These are phyloP conservation scores for Aurelia sp. DNA, from an alignment of 30 jellyfish, hydroid and myxozoan genomes.

Conservation along the genomic window DNA sequence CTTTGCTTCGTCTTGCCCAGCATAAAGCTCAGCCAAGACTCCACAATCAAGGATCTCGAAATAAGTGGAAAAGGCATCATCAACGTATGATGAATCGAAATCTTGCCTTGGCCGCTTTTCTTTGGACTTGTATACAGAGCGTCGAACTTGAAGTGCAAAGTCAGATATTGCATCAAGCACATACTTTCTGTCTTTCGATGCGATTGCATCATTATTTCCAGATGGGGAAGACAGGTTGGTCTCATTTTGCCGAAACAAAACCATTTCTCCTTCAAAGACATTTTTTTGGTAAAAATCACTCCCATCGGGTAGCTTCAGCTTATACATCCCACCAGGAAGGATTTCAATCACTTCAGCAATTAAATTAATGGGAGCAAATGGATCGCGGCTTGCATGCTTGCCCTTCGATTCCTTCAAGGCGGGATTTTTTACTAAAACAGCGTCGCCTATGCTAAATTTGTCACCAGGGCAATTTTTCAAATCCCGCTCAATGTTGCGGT, in stretches of 20 bases:
- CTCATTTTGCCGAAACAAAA: neutral
- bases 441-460: slow-evolving; percentile 10
- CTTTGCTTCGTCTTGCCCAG: neutral
- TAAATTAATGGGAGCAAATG: slow-evolving; percentile 15
- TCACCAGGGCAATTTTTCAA: slow-evolving; percentile 22
- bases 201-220: neutral
- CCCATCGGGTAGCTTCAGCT: slow-evolving; percentile 11
- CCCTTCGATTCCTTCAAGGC: neutral
- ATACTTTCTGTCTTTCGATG: neutral
- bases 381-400: neutral
- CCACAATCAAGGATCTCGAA: slow-evolving; percentile 12
- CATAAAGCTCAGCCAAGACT: slow-evolving; percentile 18
- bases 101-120: neutral
- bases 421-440: slow-evolving; percentile 4
- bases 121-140: neutral
- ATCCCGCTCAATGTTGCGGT: slow-evolving; percentile 3
- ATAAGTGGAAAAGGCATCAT: neutral
- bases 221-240: neutral
- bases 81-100: too few species aligned
- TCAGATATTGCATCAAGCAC: slow-evolving; percentile 20
- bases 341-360: slow-evolving; percentile 27
- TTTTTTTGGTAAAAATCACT: neutral
- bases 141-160: slow-evolving; percentile 8
- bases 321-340: slow-evolving; percentile 17
- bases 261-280: slow-evolving; percentile 30